A percentile compares a stretch with the other conserved stretches of the same genome.
These are phyloP conservation scores for Pseudococcus longispinus DNA, from an alignment of 2,888 invertebrate species.

Conservation along the genomic window DNA sequence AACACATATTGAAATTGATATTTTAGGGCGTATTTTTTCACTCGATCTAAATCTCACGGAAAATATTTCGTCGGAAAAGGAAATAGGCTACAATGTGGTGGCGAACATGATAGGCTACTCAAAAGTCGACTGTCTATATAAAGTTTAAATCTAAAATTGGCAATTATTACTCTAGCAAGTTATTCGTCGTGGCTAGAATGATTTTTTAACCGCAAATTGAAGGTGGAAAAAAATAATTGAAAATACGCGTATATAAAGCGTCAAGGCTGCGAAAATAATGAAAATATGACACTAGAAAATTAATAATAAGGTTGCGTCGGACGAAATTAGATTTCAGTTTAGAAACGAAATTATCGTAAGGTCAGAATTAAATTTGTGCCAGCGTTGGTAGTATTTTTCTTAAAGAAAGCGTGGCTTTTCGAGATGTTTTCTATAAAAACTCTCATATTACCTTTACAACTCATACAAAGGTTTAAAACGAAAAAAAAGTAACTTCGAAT, in stretches of 20 bases:
- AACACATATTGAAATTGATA: neutral
- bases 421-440: conserved; percentile 12
- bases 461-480: neutral
- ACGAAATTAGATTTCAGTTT: conserved; percentile 31
- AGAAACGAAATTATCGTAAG: conserved; percentile 34
- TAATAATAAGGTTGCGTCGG: neutral
- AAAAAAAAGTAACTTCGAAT: neutral
- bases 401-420: conserved; percentile 25
- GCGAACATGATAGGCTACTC: neutral
- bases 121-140: neutral
- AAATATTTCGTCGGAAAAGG: neutral
- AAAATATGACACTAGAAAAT: conserved; percentile 31
- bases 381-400: conserved; percentile 28
- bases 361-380: conserved; percentile 15
- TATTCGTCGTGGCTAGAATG: neutral
- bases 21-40: neutral
- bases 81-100: neutral
- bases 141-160: neutral
- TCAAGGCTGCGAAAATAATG: conserved; percentile 22
- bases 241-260: conserved; percentile 7
- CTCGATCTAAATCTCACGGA: neutral
- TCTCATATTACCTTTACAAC: neutral
- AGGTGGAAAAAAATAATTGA: conserved; percentile 13
- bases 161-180: neutral
- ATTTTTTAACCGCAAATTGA: conserved; percentile 20